phyloP scores from a whole-genome alignment of 2,113 vertebrate genomes.

The Circaetus gallicus region DNA sequence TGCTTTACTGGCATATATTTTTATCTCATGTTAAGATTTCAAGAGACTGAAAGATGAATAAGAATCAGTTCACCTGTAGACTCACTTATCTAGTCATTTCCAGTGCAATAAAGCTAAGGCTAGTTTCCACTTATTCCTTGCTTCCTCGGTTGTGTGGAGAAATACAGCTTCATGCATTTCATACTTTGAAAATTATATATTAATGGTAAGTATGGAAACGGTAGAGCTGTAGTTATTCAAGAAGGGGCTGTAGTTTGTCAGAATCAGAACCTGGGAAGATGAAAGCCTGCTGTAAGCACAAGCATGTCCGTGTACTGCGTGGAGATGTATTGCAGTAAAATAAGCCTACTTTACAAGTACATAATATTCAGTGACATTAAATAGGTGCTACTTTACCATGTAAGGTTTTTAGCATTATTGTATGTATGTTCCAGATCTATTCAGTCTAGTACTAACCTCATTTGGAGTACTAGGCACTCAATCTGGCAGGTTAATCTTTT shows the following conservation, averaged over 20 bases:
- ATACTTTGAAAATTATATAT: neutral
- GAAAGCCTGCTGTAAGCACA: neutral
- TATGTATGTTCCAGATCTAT: neutral
- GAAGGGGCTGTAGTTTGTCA: neutral
- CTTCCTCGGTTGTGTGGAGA: neutral
- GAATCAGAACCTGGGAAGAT: neutral
- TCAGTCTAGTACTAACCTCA: neutral
- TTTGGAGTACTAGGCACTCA: constrained; percentile 18
- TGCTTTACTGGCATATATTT: neutral
- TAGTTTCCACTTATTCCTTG: neutral
- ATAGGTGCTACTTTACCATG: neutral
- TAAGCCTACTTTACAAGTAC: neutral
- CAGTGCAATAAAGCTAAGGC: neutral
- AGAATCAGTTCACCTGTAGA: neutral
- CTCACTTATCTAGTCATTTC: neutral
- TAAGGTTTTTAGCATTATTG: neutral
- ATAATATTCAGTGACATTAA: neutral
- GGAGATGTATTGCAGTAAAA: neutral
- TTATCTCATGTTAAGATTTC: neutral
- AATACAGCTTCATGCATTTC: neutral
- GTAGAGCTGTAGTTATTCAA: neutral
- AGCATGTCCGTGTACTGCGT: neutral
- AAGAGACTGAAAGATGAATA: neutral
- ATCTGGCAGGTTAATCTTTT: neutral
- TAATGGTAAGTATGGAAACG: neutral